A percentile compares a stretch with the other conserved stretches of the same genome.
Evolutionary conservation across 2,113 vertebrate species (phyloP).

Genomic region (Callopanchax toddi): DNA sequence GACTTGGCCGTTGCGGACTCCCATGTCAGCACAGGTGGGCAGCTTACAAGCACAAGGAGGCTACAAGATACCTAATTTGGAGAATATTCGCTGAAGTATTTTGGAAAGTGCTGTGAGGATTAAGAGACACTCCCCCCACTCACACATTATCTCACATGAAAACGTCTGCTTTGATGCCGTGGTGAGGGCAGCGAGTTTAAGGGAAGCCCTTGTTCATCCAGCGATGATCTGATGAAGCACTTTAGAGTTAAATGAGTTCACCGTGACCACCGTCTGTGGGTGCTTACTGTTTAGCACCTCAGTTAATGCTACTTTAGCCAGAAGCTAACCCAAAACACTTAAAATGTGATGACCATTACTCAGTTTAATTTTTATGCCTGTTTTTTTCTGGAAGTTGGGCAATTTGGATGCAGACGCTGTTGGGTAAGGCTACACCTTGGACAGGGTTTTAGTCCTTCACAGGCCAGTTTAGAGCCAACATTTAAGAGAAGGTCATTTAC

Average conservation of each 20-base stretch:
- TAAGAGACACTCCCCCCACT: conserved; percentile 4
- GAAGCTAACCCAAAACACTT: neutral
- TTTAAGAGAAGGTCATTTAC: too few relatives aligned
- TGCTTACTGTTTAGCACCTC: neutral
- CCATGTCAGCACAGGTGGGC: conserved; percentile 48
- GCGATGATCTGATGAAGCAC: conserved; percentile 38
- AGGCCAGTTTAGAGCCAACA: too few relatives aligned
- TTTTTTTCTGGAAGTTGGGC: neutral
- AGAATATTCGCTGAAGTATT: conserved; percentile 50
- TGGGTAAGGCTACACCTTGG: neutral
- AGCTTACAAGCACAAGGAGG: conserved; percentile 15
- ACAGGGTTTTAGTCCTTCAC: too few relatives aligned
- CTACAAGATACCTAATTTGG: conserved; percentile 48
- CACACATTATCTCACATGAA: too few relatives aligned
- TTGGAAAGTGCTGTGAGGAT: conserved; percentile 24
- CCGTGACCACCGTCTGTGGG: neutral
- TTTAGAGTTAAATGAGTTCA: conserved; percentile 41
- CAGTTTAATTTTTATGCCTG: neutral
- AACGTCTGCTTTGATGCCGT: conserved; percentile 30
- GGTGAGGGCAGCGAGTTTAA: conserved; percentile 8
- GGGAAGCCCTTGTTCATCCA: conserved; percentile 43
- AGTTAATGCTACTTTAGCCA: neutral
- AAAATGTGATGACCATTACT: neutral
- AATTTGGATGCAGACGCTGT: neutral
- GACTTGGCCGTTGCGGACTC: conserved; percentile 14